Conservation (phyloP, 2,797 vertebrate species). For the Sebastes glaucus region DNA sequence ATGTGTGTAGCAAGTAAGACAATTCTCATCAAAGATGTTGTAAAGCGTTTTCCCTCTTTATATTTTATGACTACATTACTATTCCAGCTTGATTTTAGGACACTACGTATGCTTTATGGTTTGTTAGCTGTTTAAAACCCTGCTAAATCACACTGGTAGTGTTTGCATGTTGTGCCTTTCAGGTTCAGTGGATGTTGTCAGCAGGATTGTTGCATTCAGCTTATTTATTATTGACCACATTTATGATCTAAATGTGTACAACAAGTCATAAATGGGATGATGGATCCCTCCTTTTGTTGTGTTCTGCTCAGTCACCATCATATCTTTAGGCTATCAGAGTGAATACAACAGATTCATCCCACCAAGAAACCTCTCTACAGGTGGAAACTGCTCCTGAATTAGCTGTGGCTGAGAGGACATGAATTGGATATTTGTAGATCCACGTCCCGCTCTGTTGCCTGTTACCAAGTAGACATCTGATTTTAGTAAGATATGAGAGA, state of each 20-base stretch:
- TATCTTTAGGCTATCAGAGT: neutral
- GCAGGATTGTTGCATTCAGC: neutral
- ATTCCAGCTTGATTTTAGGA: neutral
- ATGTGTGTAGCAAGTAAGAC: neutral
- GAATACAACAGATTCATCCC: constrained; percentile 20
- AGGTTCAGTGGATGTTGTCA: neutral
- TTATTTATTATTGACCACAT: neutral
- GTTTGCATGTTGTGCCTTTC: neutral
- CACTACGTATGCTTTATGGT: neutral
- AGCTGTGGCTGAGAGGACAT: neutral
- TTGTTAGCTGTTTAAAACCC: neutral
- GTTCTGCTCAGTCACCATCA: neutral
- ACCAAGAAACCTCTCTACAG: neutral
- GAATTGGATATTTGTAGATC: constrained; percentile 34
- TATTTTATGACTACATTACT: neutral
- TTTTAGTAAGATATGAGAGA: constrained; percentile 44
- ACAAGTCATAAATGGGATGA: neutral
- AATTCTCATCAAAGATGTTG: neutral
- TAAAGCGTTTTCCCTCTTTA: too few species aligned
- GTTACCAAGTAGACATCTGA: neutral
- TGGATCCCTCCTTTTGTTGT: neutral
- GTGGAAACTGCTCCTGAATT: neutral
- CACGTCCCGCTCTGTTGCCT: neutral
- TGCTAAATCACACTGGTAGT: neutral
- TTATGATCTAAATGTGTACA: neutral